Evolutionary conservation across 2,797 vertebrate genomes (phyloP), one percentile per base, ranked within the genome.

Genomic region (Cossypha dichroa): DNA sequence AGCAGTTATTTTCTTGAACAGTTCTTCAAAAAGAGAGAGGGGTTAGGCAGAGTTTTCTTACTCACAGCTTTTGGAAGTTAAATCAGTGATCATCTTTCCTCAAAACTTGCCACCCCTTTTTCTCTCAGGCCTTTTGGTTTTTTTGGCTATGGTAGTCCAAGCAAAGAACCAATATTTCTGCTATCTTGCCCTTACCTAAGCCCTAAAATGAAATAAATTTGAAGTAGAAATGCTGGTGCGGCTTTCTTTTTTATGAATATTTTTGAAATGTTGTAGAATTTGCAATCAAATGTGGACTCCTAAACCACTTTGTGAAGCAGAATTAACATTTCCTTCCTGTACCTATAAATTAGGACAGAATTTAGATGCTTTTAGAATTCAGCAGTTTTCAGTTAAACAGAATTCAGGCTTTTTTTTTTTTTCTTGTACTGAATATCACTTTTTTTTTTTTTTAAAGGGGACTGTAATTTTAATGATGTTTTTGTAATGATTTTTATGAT

Each of bases 391-490:
- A 36, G 3, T 78, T 62, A 23, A 66, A 58, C 2, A 18, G 18
- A 66, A 28, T 85, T 59, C 6, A 17, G 7, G 14, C 1, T 0
- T 0, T 0, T 36, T 36, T 36, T 55, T 7, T 6, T 63, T 7
- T 46, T 38, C 10, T 34, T 23, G 3, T 68, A 72, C 40, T 46
- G 14, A 55, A 23, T 51, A 25, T 15, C 1, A 8, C 7, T 18
- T 18, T 49, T 46, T 49, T 34, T 34, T 34, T 34, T 49, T 64
- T 14, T 51, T 38, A 29, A 6, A 33, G 2, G 4, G 8, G 52
- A 7, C 8, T 48, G 3, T 36, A 29, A 29, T 55, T 85, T 12
- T 68, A 41, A 68, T 36, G 5, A 25, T 52, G 16, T 43, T 67
- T 43, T 19, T 19, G 41, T 43, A 43, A 43, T 43, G 9, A n/a